phyloP scores from a whole-genome alignment of 2,888 invertebrate species.

The Apotomis capreana region DNA sequence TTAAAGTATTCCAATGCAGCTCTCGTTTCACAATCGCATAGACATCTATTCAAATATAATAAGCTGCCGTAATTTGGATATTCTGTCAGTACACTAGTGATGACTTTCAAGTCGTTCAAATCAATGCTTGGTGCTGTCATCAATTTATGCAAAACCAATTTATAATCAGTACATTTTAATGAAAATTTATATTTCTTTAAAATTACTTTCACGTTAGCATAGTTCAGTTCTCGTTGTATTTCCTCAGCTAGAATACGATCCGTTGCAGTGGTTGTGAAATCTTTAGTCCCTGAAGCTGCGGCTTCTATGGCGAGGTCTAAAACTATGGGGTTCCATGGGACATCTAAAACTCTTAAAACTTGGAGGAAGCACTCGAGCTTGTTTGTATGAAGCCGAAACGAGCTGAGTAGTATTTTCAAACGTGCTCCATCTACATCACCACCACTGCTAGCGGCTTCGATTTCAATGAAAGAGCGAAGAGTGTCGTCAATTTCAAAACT shows the following conservation, averaged over 20 bases:
- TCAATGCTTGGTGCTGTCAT: slow-evolving; percentile 61
- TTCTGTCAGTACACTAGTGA: slow-evolving; percentile 64
- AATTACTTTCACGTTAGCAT: slow-evolving; percentile 74
- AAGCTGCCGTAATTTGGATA: slow-evolving; percentile 65
- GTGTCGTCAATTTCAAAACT: slow-evolving; percentile 74
- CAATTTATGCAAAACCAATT: slow-evolving; percentile 70
- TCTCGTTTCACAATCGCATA: slow-evolving; percentile 69
- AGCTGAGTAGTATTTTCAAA: slow-evolving; percentile 66
- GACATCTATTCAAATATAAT: slow-evolving; percentile 71
- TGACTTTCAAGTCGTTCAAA: slow-evolving; percentile 67
- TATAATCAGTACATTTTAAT: slow-evolving; percentile 69
- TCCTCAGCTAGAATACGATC: slow-evolving; percentile 68
- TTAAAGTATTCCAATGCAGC: slow-evolving; percentile 69
- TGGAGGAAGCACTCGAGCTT: slow-evolving; percentile 73
- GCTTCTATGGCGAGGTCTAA: slow-evolving; percentile 64
- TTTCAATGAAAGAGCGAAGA: slow-evolving; percentile 70
- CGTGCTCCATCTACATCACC: slow-evolving; percentile 71
- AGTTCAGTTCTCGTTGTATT: slow-evolving; percentile 73
- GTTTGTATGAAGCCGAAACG: slow-evolving; percentile 65
- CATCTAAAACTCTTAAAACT: slow-evolving; percentile 74
- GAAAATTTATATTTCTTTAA: slow-evolving; percentile 78
- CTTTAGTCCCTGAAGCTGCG: slow-evolving; percentile 65
- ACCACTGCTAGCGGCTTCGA: slow-evolving; percentile 71
- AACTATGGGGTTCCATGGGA: slow-evolving; percentile 71
- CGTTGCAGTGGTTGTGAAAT: slow-evolving; percentile 68